Evolutionary conservation across 2,797 vertebrate species (phyloP), one percentile per base, ranked within the genome.

Genomic region (Mallotus villosus): DNA sequence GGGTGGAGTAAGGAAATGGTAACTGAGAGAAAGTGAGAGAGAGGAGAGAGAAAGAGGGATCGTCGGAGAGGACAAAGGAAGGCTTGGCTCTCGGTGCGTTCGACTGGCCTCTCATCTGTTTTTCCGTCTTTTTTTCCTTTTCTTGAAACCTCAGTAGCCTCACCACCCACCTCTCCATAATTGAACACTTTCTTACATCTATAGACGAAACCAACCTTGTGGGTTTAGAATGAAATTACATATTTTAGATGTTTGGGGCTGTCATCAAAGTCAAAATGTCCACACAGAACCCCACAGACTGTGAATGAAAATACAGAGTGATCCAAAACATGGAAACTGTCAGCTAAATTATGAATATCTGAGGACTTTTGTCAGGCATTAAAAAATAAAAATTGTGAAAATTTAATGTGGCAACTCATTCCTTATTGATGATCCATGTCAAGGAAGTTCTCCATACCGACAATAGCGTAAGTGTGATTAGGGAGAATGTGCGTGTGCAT

Each of bases 261-360:
- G 80, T 82, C 73, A 68, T 85, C 78, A 83, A 79, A 75, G 83
- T 78, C 78, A 73, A 60, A 62, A 72, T 51, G 69, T 82, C 81
- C 61, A 27, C 68, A 68, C 51, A 63, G 73, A 61, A 64, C 81
- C 78, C 82, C 70, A 51, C 77, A 71, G 75, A 74, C 84, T 76
- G 78, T 59, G 73, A 76, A 77, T 67, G 83, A 76, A 77, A 78
- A 74, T 80, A 78, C 67, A 58, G 76, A 19, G 81, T 79, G 82
- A 89, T 84, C 84, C 71, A 79, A 87, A 85, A 92, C 86, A 86
- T 82, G 79, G 82, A 80, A 83, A 83, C 86, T 89, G 88, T 88
- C 83, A 67, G 75, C 82, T 94, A 84, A 93, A 93, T 93, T 89
- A 92, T 93, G 87, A 92, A 93, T 90, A 89, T 88, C 79, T 85